Conservation (phyloP, 2,888 invertebrate species). For the Microplitis manilae region DNA sequence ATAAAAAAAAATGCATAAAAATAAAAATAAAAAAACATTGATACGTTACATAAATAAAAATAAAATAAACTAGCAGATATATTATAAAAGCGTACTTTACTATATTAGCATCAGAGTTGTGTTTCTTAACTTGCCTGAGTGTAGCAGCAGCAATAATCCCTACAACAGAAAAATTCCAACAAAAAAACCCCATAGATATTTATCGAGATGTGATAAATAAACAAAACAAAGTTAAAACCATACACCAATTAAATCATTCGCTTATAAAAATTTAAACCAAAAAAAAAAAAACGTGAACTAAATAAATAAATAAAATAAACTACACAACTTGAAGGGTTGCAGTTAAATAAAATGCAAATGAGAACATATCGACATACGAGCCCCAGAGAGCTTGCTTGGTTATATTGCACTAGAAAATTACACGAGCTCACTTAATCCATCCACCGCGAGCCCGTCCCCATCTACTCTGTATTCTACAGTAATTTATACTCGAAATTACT, state of each 20-base stretch:
- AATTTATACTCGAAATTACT: not conserved
- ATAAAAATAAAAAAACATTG: conserved; percentile 3
- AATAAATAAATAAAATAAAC: conserved; percentile 4
- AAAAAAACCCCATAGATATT: conserved; percentile 22
- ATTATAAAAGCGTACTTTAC: conserved; percentile 36
- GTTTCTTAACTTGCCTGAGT: conserved; percentile 70
- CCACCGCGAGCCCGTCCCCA: not conserved
- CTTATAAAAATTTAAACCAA: conserved; percentile 20
- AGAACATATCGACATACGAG: conserved; percentile 7
- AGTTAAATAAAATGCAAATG: conserved; percentile 25
- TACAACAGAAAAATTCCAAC: conserved; percentile 69
- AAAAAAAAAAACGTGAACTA: not conserved
- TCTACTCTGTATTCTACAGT: not conserved
- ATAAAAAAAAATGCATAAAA: conserved; percentile 20
- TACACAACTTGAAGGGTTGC: conserved; percentile 3
- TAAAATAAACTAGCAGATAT: conserved; percentile 14
- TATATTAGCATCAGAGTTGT: conserved; percentile 46
- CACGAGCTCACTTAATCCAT: conserved; percentile 23
- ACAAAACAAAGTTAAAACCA: conserved; percentile 25
- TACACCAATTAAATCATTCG: conserved; percentile 34
- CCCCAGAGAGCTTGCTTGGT: not conserved
- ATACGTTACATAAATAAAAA: conserved; percentile 24
- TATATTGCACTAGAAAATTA: conserved; percentile 21
- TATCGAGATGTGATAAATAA: conserved; percentile 42
- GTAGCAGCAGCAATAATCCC: conserved; percentile 70